A percentile compares a stretch with the other conserved stretches of the same genome.
Evolutionary conservation across 2,888 invertebrate species (phyloP).

Genomic region (Lithosia quadra): DNA sequence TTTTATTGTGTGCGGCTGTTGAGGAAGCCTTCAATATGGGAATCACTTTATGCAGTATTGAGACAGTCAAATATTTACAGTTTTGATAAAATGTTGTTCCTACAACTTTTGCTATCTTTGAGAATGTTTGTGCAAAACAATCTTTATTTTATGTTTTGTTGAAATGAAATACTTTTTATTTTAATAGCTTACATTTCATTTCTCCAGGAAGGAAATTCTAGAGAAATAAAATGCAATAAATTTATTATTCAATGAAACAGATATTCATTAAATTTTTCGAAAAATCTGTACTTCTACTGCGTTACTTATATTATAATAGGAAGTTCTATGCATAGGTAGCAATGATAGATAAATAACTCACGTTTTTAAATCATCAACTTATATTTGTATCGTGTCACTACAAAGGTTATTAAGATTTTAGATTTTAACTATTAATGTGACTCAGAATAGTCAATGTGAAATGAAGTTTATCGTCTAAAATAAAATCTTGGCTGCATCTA

Average conservation of each 20-base stretch:
- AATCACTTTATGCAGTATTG: slow-evolving; percentile 55
- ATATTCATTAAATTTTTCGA: neutral
- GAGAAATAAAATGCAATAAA: neutral
- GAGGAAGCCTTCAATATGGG: slow-evolving; percentile 71
- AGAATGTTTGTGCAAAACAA: too few relatives aligned
- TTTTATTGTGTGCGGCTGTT: slow-evolving; percentile 76
- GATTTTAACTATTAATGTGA: neutral
- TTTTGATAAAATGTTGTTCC: neutral
- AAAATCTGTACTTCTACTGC: too few relatives aligned
- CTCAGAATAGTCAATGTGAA: neutral
- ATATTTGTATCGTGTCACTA: neutral
- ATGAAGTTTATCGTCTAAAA: too few relatives aligned
- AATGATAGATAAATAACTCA: too few relatives aligned
- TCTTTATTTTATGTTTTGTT: too few relatives aligned
- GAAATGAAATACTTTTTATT: too few relatives aligned
- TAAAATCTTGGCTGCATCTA: slow-evolving; percentile 12
- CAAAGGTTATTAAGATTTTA: neutral
- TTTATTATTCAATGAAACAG: too few relatives aligned
- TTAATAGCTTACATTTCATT: too few relatives aligned
- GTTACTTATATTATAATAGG: too few relatives aligned
- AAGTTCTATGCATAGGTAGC: too few relatives aligned
- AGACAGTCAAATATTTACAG: neutral
- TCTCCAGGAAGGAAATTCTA: too few relatives aligned
- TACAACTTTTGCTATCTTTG: neutral
- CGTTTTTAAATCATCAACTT: too few relatives aligned